Percentiles rank a stretch among this genome's conserved stretches.
Conservation (phyloP, 2,113 vertebrate genomes). For the Mastomys coucha region DNA sequence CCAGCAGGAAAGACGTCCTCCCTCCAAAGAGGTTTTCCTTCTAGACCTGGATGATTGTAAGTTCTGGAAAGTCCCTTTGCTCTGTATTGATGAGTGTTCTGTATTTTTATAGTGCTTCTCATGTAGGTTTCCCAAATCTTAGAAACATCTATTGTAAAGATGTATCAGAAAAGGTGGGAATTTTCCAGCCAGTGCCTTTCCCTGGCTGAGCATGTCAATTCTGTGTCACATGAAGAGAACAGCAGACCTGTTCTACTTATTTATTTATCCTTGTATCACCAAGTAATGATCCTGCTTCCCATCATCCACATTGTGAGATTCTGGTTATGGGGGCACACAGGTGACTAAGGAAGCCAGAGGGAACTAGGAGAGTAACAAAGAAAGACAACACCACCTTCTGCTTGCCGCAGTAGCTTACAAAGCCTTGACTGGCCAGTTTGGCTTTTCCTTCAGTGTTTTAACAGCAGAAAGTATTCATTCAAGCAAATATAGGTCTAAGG, state of each 20-base stretch:
- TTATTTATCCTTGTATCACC: background rate
- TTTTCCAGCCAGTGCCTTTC: slow-evolving; percentile 23
- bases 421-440: background rate
- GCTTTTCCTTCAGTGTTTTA: slow-evolving; percentile 7
- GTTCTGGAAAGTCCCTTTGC: slow-evolving; percentile 81
- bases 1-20: slow-evolving; percentile 77
- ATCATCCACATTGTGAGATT: background rate
- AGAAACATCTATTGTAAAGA: background rate
- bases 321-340: background rate
- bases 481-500: slow-evolving; percentile 18
- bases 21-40: slow-evolving; percentile 90
- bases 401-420: background rate
- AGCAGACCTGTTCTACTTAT: slow-evolving; percentile 6
- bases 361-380: background rate
- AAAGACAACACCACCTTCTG: background rate
- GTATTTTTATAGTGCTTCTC: background rate
- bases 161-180: background rate
- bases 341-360: background rate
- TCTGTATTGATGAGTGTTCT: background rate
- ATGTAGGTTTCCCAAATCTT: background rate
- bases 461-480: background rate
- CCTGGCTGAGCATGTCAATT: slow-evolving; percentile 11
- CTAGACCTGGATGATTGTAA: slow-evolving; percentile 97
- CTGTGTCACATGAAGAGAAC: background rate
- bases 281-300: background rate